Conservation (phyloP, 1,140 invertebrate species). For the Solenopsis invicta region DNA sequence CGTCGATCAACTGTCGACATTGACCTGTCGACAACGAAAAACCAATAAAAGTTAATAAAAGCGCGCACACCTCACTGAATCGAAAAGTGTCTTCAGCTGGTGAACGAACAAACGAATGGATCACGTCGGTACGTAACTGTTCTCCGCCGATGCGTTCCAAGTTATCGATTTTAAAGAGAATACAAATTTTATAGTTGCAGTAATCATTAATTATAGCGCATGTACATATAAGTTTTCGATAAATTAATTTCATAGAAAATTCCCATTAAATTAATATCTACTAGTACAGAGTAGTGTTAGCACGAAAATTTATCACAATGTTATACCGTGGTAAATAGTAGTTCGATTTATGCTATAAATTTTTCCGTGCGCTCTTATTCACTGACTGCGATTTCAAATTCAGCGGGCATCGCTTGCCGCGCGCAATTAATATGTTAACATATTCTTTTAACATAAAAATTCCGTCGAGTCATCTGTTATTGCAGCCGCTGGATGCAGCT, state of each 20-base stretch:
- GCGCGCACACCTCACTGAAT: neutral
- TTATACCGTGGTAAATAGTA: neutral
- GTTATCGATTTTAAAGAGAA: neutral
- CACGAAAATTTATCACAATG: neutral
- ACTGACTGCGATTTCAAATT: neutral
- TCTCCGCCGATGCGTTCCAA: neutral
- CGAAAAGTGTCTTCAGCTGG: neutral
- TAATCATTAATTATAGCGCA: neutral
- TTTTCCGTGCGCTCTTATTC: neutral
- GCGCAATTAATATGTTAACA: conserved; percentile 6
- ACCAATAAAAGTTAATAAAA: conserved; percentile 44
- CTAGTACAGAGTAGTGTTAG: too few species aligned
- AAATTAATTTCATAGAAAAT: neutral
- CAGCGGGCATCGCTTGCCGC: neutral
- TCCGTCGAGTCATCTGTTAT: conserved; percentile 38
- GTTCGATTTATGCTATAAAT: neutral
- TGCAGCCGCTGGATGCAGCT: conserved; percentile 17
- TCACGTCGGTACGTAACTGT: conserved; percentile 8
- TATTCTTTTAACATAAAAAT: conserved; percentile 15
- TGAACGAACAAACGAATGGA: conserved; percentile 27
- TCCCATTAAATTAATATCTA: too few species aligned
- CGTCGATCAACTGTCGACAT: conserved; percentile 47
- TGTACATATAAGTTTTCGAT: neutral
- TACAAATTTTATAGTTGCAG: too few species aligned
- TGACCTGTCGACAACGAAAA: conserved; percentile 3